Conservation (phyloP, 64 coral and sea anemone species). For the Montipora cactus region DNA sequence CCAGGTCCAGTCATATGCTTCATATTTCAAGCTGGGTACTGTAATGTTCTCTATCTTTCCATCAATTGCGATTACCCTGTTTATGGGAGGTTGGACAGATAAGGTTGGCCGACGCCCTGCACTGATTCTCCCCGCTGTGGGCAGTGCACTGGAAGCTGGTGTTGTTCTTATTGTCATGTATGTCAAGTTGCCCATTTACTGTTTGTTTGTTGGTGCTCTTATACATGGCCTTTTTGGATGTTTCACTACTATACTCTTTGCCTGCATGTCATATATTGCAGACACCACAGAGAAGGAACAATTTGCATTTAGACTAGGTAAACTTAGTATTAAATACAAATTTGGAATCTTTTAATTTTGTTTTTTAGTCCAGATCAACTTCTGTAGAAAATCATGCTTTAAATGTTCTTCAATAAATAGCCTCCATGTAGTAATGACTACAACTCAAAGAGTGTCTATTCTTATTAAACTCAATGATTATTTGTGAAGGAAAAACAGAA, state of each 20-base stretch:
- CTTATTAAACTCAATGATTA: too few species aligned
- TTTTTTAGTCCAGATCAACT: not conserved
- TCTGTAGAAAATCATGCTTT: not conserved
- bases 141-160: constrained; percentile 64
- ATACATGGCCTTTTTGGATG: constrained; percentile 79
- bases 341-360: not conserved
- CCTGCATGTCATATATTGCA: constrained; percentile 80
- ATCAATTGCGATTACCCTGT: constrained; percentile 69
- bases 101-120: constrained; percentile 73
- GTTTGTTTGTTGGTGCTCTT: constrained; percentile 77
- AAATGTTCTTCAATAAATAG: too few species aligned
- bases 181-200: constrained; percentile 74
- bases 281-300: constrained; percentile 81
- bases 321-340: not conserved
- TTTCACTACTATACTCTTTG: constrained; percentile 78
- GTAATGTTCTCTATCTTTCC: constrained; percentile 71
- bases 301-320: constrained; percentile 73
- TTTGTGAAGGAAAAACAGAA: too few species aligned
- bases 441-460: too few species aligned
- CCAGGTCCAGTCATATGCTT: constrained; percentile 81
- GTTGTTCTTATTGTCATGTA: constrained; percentile 72
- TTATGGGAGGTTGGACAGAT: constrained; percentile 88
- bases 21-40: constrained; percentile 76
- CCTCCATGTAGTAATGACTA: too few species aligned
- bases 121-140: constrained; percentile 45